Percentiles rank a stretch among this genome's conserved stretches.
Evolutionary conservation across 2,113 vertebrate species (phyloP).

Genomic region (Zosterops hypoxanthus): DNA sequence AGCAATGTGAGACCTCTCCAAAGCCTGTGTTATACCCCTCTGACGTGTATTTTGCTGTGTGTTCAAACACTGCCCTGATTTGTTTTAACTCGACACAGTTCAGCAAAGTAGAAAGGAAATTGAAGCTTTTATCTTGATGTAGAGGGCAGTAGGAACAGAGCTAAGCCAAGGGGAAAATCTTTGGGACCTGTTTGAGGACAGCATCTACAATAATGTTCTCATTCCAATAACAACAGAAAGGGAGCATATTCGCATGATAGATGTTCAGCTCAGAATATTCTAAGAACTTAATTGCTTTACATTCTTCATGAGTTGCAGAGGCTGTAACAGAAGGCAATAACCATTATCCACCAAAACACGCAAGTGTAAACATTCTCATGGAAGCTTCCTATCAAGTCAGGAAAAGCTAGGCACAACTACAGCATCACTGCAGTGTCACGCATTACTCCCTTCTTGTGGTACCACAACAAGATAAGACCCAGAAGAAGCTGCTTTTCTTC

Average conservation of each 20-base stretch:
- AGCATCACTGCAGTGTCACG: neutral
- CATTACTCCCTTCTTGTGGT: neutral
- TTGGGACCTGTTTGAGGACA: neutral
- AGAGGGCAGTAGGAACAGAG: neutral
- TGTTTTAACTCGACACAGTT: neutral
- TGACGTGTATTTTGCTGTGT: neutral
- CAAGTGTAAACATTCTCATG: neutral
- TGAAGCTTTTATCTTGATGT: neutral
- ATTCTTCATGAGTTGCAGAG: neutral
- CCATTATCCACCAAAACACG: neutral
- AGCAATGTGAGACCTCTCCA: neutral
- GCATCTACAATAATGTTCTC: neutral
- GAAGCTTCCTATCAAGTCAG: neutral
- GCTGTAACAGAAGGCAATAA: neutral
- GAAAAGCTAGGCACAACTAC: neutral
- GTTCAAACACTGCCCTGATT: neutral
- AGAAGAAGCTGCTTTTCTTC: neutral
- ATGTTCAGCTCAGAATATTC: neutral
- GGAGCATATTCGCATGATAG: neutral
- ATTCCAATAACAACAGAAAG: neutral
- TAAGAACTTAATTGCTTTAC: neutral
- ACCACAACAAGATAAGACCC: neutral
- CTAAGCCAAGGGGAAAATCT: neutral
- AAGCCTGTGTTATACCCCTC: neutral
- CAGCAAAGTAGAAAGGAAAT: neutral